Base-by-base conservation (phyloP, 2,797 vertebrate genomes). In the Cossypha dichroa region DNA sequence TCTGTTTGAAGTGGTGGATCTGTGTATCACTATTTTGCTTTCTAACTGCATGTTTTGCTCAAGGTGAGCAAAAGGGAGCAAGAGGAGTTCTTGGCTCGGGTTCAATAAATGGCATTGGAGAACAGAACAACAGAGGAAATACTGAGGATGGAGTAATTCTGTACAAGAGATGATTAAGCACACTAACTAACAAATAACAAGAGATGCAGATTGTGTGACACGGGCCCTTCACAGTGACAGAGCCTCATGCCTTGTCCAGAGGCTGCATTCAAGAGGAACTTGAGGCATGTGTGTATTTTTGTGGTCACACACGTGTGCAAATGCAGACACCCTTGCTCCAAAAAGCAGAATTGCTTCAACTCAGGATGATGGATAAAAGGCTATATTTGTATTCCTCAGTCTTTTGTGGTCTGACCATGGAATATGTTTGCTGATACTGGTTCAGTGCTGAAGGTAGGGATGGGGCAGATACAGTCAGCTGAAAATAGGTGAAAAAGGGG, bases 1-100 rank as follows among this genome's bases (percentile, higher is more conserved):
- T 79, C 7, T 1, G 0, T n/a, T 67, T 69, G 31, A 36, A 13
- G 1, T 74, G 56, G 4, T 70, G 60, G 22, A 18, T 86, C 29
- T 80, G 25, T 8, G 0, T 21, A 3, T 63, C 3, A 5, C 9
- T 36, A 0, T 54, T 7, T 25, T 80, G 46, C 28, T 51, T 67
- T 70, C 11, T 43, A 46, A 38, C 31, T 20, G 3, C 10, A 5
- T 68, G 40, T 59, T 73, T 73, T 40, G 28, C 40, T 70, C 11
- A 11, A 34, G 75, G 18, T 18, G 23, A 68, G 20, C 48, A 48
- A 36, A 58, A 77, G 52, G 31, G 33, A 69, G 31, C 66, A 48
- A 28, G 70, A 63, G 59, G 33, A 62, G 18, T 51, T 69, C 51
- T 74, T 63, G 36, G 11, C 16, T 88, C 43, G 17, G 8, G 9